phyloP scores from a whole-genome alignment of 2,797 vertebrate species.

The Scolopax bukidnonensis region DNA sequence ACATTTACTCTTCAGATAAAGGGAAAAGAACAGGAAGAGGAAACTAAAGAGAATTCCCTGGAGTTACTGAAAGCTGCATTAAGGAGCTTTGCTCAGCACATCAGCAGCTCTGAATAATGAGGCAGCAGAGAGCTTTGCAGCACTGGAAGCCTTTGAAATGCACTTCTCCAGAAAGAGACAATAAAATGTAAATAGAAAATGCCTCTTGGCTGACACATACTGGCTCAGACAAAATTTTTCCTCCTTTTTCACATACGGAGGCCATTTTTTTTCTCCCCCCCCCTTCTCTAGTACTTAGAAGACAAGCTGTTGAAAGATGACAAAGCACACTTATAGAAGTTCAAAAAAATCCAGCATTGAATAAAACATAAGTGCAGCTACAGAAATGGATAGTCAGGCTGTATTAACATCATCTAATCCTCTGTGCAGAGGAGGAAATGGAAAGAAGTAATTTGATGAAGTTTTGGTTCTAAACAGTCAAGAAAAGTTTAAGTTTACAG shows the following conservation, averaged over 20 bases:
- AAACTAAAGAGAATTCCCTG: slow-evolving; percentile 16
- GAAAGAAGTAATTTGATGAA: background rate
- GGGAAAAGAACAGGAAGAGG: background rate
- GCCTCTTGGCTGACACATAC: background rate
- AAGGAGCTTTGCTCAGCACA: slow-evolving; percentile 11
- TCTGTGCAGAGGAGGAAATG: background rate
- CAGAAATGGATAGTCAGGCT: background rate
- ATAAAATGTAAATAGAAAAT: slow-evolving; percentile 21
- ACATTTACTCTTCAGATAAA: slow-evolving; percentile 45
- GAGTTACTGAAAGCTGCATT: background rate
- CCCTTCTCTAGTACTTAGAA: background rate
- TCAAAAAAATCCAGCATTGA: background rate
- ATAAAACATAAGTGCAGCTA: background rate
- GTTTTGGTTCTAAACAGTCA: background rate
- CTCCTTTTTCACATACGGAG: background rate
- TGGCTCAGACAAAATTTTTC: background rate
- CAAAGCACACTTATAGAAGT: background rate
- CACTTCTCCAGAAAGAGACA: background rate
- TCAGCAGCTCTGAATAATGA: slow-evolving; percentile 7
- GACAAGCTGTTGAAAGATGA: background rate
- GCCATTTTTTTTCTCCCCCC: background rate
- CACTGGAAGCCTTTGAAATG: background rate
- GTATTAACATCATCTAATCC: background rate
- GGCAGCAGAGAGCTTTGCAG: background rate
- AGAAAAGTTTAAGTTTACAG: background rate